Evolutionary conservation across 2,797 vertebrate species (phyloP).

Genomic region (Oceanodroma leucorhoa): DNA sequence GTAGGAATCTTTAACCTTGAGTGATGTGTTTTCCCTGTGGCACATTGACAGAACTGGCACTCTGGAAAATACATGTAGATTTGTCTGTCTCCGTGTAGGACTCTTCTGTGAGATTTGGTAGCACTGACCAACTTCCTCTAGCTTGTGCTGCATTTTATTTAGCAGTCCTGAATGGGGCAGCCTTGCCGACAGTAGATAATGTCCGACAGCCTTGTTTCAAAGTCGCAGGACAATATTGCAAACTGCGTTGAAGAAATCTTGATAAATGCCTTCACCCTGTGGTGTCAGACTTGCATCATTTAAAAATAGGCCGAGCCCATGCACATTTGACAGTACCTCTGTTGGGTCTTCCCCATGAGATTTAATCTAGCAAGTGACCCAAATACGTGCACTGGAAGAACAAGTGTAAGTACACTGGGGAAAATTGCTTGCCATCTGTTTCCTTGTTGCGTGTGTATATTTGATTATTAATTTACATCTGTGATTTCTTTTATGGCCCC

Average conservation of each 20-base stretch:
- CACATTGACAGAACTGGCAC: background rate
- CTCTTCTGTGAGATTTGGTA: background rate
- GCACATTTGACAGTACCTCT: constrained; percentile 2
- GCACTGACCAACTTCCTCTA: background rate
- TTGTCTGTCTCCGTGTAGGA: background rate
- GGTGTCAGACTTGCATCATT: constrained; percentile 25
- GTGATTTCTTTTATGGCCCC: background rate
- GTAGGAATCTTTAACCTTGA: constrained; percentile 16
- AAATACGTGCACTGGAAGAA: constrained; percentile 60
- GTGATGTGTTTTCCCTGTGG: background rate
- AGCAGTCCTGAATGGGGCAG: background rate
- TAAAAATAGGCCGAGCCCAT: background rate
- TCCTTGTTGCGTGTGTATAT: constrained; percentile 47
- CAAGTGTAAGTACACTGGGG: constrained; percentile 57
- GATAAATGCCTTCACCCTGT: background rate
- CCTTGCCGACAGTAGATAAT: background rate
- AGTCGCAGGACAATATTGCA: background rate
- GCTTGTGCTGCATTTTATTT: background rate
- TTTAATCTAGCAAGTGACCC: constrained; percentile 76
- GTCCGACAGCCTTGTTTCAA: background rate
- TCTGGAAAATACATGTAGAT: background rate
- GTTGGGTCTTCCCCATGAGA: constrained; percentile 56
- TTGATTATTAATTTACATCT: constrained; percentile 63
- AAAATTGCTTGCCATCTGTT: constrained; percentile 74
- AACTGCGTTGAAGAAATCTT: background rate